Evolutionary conservation across 2,113 vertebrate genomes (phyloP).

Genomic region (Marmota flaviventris): DNA sequence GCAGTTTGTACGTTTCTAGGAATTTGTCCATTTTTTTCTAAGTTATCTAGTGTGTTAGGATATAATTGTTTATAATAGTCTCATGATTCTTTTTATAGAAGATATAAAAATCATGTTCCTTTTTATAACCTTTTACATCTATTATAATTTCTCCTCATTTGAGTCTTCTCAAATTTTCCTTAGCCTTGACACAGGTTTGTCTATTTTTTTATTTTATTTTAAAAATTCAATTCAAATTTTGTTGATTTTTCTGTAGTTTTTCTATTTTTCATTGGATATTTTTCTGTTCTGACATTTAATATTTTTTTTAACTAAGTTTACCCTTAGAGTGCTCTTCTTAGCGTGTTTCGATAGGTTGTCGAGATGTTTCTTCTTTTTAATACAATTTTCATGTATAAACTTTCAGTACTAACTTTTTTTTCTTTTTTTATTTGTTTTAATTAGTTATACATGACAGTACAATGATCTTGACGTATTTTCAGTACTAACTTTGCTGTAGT

Average conservation of each 20-base stretch:
- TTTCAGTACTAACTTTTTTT: not conserved
- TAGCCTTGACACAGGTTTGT: not conserved
- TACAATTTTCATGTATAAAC: not conserved
- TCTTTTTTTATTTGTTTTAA: no score
- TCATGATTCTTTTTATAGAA: not conserved
- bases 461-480: not conserved
- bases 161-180: not conserved
- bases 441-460: no score
- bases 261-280: not conserved
- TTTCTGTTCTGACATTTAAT: not conserved
- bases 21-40: not conserved
- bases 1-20: not conserved
- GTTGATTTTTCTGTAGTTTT: not conserved
- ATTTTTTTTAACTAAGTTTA: not conserved
- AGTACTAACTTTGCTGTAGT: not conserved
- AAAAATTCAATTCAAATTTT: not conserved
- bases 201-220: not conserved
- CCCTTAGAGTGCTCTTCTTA: not conserved
- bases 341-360: not conserved
- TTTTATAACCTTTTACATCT: not conserved
- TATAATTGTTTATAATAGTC: not conserved
- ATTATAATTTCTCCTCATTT: not conserved
- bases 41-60: not conserved
- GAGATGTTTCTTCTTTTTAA: not conserved
- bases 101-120: no score